Conservation (phyloP, 2,113 vertebrate species). For the Neotoma lepida region DNA sequence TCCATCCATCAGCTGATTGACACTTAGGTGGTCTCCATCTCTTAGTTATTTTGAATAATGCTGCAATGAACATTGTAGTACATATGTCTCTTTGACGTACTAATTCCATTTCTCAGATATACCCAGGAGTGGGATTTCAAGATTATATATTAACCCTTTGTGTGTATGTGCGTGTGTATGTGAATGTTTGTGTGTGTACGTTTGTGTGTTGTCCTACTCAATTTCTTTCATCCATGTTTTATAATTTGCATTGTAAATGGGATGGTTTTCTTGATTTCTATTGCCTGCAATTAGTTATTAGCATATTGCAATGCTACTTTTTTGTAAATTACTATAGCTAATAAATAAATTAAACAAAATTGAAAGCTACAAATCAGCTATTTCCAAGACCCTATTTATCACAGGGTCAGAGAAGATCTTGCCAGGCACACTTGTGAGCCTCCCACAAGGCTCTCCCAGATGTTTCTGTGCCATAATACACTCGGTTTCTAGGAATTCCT, state of each 20-base stretch:
- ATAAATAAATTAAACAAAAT: neutral
- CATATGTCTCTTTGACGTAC: neutral
- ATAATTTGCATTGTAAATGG: neutral
- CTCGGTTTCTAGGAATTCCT: neutral
- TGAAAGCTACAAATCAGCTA: neutral
- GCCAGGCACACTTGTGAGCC: neutral
- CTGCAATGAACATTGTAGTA: neutral
- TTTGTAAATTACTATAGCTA: neutral
- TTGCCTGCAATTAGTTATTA: neutral
- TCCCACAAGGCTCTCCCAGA: neutral
- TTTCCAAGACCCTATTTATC: slow-evolving; percentile 14
- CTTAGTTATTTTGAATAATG: neutral
- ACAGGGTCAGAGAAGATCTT: neutral
- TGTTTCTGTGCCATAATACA: neutral
- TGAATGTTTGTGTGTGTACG: neutral
- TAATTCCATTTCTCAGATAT: neutral
- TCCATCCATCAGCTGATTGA: neutral
- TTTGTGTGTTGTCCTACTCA: neutral
- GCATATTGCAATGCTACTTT: no score
- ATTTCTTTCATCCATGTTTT: neutral
- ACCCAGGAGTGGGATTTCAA: neutral
- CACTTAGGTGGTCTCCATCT: neutral
- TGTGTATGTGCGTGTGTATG: neutral
- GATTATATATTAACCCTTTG: no score
- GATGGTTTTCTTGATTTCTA: neutral